Conservation (phyloP, 2,113 vertebrate genomes). For the Mustela nigripes region DNA sequence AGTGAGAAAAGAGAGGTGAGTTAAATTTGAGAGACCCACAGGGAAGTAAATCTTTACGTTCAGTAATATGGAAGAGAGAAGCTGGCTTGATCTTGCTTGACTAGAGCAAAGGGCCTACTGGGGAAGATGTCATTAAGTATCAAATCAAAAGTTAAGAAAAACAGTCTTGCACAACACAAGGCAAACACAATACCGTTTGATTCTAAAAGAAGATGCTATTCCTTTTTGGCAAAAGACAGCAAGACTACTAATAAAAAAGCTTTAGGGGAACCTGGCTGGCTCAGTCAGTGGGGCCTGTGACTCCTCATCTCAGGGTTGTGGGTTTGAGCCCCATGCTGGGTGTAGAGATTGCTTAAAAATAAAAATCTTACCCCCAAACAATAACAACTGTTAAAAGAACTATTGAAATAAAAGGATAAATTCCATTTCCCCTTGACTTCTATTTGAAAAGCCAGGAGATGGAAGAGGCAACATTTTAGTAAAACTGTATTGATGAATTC, state of each 20-base stretch:
- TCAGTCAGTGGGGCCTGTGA: neutral
- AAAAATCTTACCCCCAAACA: neutral
- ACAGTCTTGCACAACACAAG: neutral
- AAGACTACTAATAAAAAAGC: neutral
- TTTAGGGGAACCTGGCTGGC: neutral
- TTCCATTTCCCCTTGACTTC: neutral
- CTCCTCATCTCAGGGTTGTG: neutral
- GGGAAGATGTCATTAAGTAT: neutral
- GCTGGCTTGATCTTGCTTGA: neutral
- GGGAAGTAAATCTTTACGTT: neutral
- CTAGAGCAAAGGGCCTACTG: neutral
- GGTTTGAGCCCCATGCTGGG: neutral
- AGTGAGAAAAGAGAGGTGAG: neutral
- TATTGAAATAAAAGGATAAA: neutral
- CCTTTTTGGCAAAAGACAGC: neutral
- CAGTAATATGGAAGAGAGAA: neutral
- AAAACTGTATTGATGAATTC: neutral
- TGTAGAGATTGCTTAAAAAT: neutral
- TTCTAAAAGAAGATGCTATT: neutral
- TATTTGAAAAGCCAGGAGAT: conserved; percentile 17
- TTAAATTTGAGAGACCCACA: neutral
- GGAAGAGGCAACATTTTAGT: neutral
- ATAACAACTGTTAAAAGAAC: neutral
- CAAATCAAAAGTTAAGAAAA: conserved; percentile 34
- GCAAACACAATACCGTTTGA: neutral